These are phyloP conservation scores for Pogoniulus pusillus DNA, from an alignment of 2,797 vertebrate genomes.

Conservation along the genomic window DNA sequence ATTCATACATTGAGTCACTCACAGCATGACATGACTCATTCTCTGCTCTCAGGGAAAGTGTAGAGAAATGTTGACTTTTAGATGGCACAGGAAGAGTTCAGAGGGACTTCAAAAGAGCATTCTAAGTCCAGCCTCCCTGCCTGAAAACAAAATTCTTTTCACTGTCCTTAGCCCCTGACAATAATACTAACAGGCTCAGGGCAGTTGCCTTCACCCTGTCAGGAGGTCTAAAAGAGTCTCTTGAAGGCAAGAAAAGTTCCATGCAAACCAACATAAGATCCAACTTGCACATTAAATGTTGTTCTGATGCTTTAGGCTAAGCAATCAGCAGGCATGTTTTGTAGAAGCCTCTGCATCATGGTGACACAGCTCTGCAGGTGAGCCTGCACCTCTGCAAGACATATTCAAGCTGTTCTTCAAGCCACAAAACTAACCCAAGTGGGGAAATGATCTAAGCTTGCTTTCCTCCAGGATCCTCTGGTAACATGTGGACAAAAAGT, in stretches of 20 bases:
- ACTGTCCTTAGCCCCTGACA: not conserved
- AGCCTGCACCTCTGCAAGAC: slow-evolving; percentile 4
- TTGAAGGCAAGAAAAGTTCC: not conserved
- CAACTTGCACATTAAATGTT: not conserved
- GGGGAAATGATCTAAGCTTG: not conserved
- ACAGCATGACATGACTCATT: not conserved
- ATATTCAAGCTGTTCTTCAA: slow-evolving; percentile 35
- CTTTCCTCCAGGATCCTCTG: slow-evolving; percentile 21
- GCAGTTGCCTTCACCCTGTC: not conserved
- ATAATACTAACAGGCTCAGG: not conserved
- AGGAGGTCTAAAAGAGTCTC: not conserved
- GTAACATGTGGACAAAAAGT: slow-evolving; percentile 32
- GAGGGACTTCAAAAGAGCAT: too few relatives aligned
- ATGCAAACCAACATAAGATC: not conserved
- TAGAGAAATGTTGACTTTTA: not conserved
- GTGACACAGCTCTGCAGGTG: slow-evolving; percentile 12
- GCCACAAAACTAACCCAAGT: not conserved
- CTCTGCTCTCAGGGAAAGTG: not conserved
- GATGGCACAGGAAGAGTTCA: not conserved
- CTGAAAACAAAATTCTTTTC: not conserved
- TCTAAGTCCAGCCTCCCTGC: too few relatives aligned
- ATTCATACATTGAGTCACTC: not conserved
- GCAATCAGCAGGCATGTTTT: slow-evolving; percentile 35
- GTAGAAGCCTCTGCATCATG: not conserved
- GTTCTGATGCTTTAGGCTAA: slow-evolving; percentile 7